Evolutionary conservation across 2,113 vertebrate genomes (phyloP).

Genomic region (Heterotilapia buettikoferi): DNA sequence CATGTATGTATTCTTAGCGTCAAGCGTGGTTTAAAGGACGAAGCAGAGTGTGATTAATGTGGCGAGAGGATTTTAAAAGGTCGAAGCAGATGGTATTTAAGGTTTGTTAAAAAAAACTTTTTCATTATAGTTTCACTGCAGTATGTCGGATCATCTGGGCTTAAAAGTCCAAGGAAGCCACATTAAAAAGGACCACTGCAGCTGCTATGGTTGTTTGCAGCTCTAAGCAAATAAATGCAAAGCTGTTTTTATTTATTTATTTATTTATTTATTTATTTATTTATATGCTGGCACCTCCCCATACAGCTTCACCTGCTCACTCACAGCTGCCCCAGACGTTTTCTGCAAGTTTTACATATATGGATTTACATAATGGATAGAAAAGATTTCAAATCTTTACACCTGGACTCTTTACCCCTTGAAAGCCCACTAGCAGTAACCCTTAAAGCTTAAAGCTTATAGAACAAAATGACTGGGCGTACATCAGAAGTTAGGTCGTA

Average conservation of each 20-base stretch:
- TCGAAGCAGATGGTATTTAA: neutral
- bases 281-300: neutral
- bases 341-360: neutral
- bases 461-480: neutral
- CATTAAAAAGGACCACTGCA: constrained; percentile 6
- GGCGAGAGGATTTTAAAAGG: constrained; percentile 28
- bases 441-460: neutral
- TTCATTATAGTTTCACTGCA: neutral
- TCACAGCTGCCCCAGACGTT: neutral
- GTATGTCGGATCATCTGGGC: constrained; percentile 8
- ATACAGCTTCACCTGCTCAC: neutral
- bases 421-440: neutral
- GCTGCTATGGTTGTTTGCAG: neutral
- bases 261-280: neutral
- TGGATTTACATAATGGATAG: neutral
- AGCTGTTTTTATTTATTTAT: neutral
- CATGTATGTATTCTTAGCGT: constrained; percentile 18
- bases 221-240: neutral
- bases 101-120: neutral
- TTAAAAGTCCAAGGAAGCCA: constrained; percentile 1
- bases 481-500: neutral
- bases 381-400: neutral
- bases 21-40: neutral
- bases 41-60: neutral
- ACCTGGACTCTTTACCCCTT: neutral